These are phyloP conservation scores for Etheostoma cragini DNA, from an alignment of 2,113 vertebrate genomes.

Conservation along the genomic window DNA sequence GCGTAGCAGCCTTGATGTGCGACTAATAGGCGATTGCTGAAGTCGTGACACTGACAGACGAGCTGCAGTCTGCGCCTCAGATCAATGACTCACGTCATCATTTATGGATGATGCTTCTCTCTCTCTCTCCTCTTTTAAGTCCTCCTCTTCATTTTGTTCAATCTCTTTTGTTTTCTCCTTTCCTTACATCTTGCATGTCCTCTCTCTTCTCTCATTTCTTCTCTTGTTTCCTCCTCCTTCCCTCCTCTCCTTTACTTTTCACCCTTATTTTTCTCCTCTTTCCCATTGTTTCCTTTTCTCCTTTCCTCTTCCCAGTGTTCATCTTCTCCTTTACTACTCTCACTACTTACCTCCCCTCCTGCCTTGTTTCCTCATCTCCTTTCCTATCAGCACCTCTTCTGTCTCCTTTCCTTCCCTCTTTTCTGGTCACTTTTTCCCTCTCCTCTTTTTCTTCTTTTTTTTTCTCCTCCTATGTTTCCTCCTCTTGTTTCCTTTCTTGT, in stretches of 20 bases:
- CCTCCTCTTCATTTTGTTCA: background rate
- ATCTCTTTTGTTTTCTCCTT: background rate
- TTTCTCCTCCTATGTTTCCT: too few relatives aligned
- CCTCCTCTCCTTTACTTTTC: background rate
- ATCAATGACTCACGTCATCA: slow-evolving; percentile 70
- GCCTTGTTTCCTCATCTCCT: background rate
- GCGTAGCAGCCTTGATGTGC: slow-evolving; percentile 28
- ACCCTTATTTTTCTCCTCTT: background rate
- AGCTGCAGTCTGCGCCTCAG: slow-evolving; percentile 56
- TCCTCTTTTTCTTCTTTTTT: too few relatives aligned
- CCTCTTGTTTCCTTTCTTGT: background rate
- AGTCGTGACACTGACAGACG: slow-evolving; percentile 62
- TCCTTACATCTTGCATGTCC: background rate
- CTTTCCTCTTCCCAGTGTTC: background rate
- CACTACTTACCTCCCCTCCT: too few relatives aligned
- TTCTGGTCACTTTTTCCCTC: too few relatives aligned
- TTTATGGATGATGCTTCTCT: slow-evolving; percentile 68
- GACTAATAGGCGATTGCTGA: slow-evolving; percentile 42
- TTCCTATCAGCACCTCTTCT: background rate
- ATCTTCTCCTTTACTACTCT: background rate
- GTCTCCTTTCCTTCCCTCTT: background rate
- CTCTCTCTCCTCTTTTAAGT: slow-evolving; percentile 5
- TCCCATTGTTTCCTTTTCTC: background rate
- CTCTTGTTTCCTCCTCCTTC: background rate
- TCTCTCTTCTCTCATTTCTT: background rate